phyloP scores from a whole-genome alignment of 2,888 invertebrate genomes.

The Falcaria lacertinaria region DNA sequence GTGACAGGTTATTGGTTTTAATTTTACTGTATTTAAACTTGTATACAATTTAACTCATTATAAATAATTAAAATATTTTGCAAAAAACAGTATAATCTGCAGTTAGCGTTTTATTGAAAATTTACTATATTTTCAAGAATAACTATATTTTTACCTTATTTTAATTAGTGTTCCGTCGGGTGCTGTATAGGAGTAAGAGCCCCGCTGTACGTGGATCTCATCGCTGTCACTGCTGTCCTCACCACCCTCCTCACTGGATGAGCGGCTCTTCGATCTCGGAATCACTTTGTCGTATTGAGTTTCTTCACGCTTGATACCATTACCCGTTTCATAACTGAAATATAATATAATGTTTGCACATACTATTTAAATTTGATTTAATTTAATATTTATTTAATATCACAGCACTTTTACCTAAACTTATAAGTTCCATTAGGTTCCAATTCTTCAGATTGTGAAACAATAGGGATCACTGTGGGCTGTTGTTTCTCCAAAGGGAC shows the following conservation, averaged over 20 bases:
- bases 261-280: constrained; percentile 58
- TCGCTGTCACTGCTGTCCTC: constrained; percentile 78
- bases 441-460: constrained; percentile 72
- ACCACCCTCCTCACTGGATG: constrained; percentile 65
- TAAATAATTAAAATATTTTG: no score
- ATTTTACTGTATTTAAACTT: no score
- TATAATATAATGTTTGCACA: neutral
- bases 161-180: constrained; percentile 84
- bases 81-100: no score
- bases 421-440: constrained; percentile 75
- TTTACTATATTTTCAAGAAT: no score
- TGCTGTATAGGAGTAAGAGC: constrained; percentile 85
- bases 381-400: neutral
- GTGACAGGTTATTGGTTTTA: no score
- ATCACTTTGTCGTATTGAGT: constrained; percentile 84
- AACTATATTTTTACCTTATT: constrained; percentile 63
- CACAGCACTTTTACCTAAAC: constrained; percentile 59
- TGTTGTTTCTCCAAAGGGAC: constrained; percentile 53
- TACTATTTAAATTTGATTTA: neutral
- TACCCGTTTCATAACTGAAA: constrained; percentile 86
- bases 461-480: constrained; percentile 69
- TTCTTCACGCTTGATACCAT: constrained; percentile 88
- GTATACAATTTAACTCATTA: no score
- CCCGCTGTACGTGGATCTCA: constrained; percentile 81
- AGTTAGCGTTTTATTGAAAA: no score